Conservation (phyloP, 2,797 vertebrate genomes). For the Odontamblyopus lacepedii region DNA sequence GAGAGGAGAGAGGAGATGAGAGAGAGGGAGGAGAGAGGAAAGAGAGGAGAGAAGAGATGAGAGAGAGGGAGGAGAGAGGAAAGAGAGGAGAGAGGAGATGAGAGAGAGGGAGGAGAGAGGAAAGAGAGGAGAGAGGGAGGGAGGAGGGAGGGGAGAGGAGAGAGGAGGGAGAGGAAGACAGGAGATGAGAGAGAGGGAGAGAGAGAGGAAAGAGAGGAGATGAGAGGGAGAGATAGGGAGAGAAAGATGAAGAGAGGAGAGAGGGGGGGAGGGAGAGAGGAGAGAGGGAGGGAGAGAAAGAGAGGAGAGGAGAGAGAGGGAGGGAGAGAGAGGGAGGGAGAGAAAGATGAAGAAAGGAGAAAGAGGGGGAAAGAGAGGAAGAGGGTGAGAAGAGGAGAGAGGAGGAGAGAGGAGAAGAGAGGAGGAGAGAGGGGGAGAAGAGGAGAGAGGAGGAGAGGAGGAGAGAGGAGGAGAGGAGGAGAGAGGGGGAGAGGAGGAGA, state of each 20-base stretch:
- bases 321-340: background rate
- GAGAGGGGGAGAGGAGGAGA: background rate
- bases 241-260: too few relatives aligned
- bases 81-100: constrained; percentile 11
- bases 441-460: too few relatives aligned
- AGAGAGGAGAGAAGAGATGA: too few relatives aligned
- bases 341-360: too few relatives aligned
- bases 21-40: background rate
- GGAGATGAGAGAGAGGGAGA: too few relatives aligned
- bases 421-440: too few relatives aligned
- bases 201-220: too few relatives aligned
- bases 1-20: constrained; percentile 11
- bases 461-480: constrained; percentile 7
- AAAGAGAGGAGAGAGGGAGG: too few relatives aligned
- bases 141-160: too few relatives aligned
- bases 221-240: too few relatives aligned
- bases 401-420: too few relatives aligned
- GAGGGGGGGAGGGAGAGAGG: constrained; percentile 4
- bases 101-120: background rate
- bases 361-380: background rate
- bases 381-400: background rate
- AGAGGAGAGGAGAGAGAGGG: constrained; percentile 21
- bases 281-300: background rate
- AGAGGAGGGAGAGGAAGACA: background rate
- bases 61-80: background rate